phyloP scores from a whole-genome alignment of 2,113 vertebrate species.

The Malaclemys terrapin region DNA sequence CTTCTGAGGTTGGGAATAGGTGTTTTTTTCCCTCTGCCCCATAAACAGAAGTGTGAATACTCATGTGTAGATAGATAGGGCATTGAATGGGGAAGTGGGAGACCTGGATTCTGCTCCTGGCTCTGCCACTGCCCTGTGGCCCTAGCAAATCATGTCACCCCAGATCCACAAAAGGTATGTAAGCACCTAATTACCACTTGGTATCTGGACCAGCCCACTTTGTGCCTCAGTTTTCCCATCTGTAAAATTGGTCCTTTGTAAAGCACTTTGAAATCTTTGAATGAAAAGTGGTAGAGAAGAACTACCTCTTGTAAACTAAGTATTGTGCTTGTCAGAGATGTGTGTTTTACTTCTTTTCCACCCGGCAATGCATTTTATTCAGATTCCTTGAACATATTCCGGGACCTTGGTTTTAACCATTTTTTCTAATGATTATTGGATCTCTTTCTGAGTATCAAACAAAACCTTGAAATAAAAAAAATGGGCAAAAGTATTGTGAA shows the following conservation, averaged over 20 bases:
- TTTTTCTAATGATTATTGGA: neutral
- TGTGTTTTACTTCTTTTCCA: neutral
- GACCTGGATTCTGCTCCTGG: neutral
- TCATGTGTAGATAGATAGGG: neutral
- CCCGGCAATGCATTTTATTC: neutral
- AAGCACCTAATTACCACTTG: neutral
- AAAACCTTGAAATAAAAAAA: neutral
- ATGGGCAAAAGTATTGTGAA: neutral
- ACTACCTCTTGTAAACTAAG: neutral
- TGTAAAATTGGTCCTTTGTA: neutral
- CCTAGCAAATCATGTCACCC: neutral
- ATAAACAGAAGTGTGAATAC: neutral
- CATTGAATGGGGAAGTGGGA: neutral
- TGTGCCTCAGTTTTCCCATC: neutral
- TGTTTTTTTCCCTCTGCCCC: neutral
- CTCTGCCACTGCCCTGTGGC: neutral
- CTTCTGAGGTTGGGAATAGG: neutral
- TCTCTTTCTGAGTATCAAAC: neutral
- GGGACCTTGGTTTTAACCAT: neutral
- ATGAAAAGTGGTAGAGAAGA: neutral
- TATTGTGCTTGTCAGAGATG: neutral
- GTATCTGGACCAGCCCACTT: neutral
- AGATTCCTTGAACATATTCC: rapidly evolving
- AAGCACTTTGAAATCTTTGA: too few relatives aligned
- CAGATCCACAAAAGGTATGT: neutral